A percentile compares a stretch with the other conserved stretches of the same genome.
Conservation (phyloP, 1,140 invertebrate species). For the Drosophila chauvacae region DNA sequence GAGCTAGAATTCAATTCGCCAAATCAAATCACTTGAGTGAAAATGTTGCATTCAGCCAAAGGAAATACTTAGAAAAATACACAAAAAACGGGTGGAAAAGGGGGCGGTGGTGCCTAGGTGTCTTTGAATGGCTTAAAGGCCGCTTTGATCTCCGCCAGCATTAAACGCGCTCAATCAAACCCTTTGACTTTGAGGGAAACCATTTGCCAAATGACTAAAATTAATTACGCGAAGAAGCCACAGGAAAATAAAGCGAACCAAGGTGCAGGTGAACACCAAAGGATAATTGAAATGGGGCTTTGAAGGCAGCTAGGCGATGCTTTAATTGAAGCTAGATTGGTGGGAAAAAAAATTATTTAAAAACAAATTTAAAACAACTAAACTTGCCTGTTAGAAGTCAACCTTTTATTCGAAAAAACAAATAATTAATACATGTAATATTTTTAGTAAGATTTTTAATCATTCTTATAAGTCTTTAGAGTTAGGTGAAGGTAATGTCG, state of each 20-base stretch:
- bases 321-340: conserved; percentile 1
- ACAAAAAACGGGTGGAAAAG: conserved; percentile 28
- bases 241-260: conserved; percentile 42
- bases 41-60: conserved; percentile 57
- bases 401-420: too few relatives aligned
- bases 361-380: too few relatives aligned
- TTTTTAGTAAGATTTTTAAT: too few relatives aligned
- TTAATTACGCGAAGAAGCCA: conserved; percentile 78
- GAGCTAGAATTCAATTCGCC: conserved; percentile 76
- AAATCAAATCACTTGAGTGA: conserved; percentile 83
- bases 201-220: conserved; percentile 78
- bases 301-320: background rate
- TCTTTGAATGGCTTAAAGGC: conserved; percentile 55
- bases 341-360: background rate
- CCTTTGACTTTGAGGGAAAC: conserved; percentile 67
- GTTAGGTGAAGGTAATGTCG: too few relatives aligned
- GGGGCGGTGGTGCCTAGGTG: conserved; percentile 35
- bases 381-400: too few relatives aligned
- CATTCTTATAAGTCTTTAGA: background rate
- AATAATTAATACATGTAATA: too few relatives aligned
- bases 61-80: conserved; percentile 57
- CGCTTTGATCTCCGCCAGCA: conserved; percentile 73
- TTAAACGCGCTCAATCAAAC: conserved; percentile 78
- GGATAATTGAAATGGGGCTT: conserved; percentile 35
- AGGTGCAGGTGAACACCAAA: conserved; percentile 2